Base-by-base conservation (phyloP, 1,140 invertebrate species). In the Apocrypta bakeri region DNA sequence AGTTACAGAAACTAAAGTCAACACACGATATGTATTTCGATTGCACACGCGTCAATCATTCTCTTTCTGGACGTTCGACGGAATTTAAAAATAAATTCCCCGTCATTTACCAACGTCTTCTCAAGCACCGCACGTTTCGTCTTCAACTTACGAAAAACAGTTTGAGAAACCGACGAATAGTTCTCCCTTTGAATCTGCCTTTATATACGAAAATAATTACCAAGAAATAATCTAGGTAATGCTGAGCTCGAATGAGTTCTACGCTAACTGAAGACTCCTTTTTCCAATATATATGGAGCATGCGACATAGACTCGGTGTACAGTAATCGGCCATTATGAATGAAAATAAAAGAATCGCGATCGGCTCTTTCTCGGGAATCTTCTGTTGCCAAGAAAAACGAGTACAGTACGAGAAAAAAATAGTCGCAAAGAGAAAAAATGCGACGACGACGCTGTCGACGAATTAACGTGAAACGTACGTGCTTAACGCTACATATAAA, bases 291-390 rank as follows among this genome's bases (percentile, higher is more conserved):
- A 56, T n/a, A n/a, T n/a, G n/a, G 17, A 48, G 17, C 42, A 17
- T 17, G 6, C 42, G n/a, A 21, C 42, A 48, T 3, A 17, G 2
- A n/a, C 17, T 56, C 48, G 48, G 2, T 56, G n/a, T 56, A 56
- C n/a, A 56, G 48, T 56, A 6, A 56, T 21, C 61, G 33, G 31
- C 61, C 75, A 66, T 66, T 31, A 42, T 42, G n/a, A 77, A 77
- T 77, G 61, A 77, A 77, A 77, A 77, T 66, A 77, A 77, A 63
- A n/a, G 75, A 77, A 77, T 77, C 56, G 64, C 61, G 61, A 76
- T 76, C 74, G 29, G 27, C 56, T 76, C 63, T 63, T 76, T 63
- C 56, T 63, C 29, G 40, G n/a, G 40, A n/a, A 40, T 17, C 21
- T 21, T n/a, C 63, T 27, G 42, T n/a, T 27, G 56, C 12, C 33